Conservation (phyloP, 1,140 invertebrate genomes). For the Euwallacea similis region DNA sequence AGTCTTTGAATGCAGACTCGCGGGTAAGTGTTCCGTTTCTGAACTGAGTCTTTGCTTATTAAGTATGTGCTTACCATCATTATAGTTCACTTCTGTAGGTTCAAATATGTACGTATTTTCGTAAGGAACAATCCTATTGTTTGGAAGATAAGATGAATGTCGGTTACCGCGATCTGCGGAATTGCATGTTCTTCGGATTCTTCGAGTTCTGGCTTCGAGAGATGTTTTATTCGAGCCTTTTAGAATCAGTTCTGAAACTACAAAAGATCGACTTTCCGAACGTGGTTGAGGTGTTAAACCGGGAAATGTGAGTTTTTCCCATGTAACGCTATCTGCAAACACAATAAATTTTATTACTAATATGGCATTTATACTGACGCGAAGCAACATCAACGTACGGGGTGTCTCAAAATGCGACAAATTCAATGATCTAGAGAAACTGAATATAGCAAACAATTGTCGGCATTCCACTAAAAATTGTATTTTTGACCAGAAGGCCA, state of each 20-base stretch:
- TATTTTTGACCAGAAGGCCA: too few relatives aligned
- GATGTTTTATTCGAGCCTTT: slow-evolving; percentile 45
- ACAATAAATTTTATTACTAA: background rate
- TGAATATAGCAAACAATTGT: too few relatives aligned
- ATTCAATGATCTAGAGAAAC: background rate
- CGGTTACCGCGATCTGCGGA: slow-evolving; percentile 50
- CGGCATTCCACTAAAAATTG: too few relatives aligned
- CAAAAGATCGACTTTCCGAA: slow-evolving; percentile 64
- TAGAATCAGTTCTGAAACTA: slow-evolving; percentile 62
- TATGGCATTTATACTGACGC: background rate
- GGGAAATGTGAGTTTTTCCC: slow-evolving; percentile 72
- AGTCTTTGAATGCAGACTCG: too few relatives aligned
- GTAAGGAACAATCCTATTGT: slow-evolving; percentile 51
- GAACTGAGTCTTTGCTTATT: too few relatives aligned
- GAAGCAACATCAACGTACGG: background rate
- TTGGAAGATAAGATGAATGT: slow-evolving; percentile 53
- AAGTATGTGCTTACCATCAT: slow-evolving; percentile 44
- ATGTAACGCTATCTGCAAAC: slow-evolving; percentile 68
- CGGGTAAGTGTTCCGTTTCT: too few relatives aligned
- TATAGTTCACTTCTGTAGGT: slow-evolving; percentile 53
- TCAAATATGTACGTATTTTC: slow-evolving; percentile 55
- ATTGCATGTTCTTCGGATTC: slow-evolving; percentile 48
- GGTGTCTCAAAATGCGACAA: background rate
- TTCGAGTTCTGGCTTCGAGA: slow-evolving; percentile 50
- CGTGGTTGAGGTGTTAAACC: slow-evolving; percentile 73